Percentiles rank a stretch among this genome's conserved stretches.
Evolutionary conservation across 2,888 invertebrate species (phyloP).

Genomic region (Amorpha juglandis): DNA sequence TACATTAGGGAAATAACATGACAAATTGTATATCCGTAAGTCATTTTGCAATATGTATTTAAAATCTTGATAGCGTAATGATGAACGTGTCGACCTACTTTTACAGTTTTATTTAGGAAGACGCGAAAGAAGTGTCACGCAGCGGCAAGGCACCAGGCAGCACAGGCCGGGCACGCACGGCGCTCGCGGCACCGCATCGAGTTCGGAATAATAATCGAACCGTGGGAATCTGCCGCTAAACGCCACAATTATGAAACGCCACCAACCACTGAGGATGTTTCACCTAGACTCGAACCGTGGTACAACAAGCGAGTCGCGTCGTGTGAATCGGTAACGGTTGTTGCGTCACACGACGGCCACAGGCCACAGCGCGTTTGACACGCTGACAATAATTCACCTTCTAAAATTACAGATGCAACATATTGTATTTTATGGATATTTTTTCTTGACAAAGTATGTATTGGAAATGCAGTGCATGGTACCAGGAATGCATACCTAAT

Average conservation of each 20-base stretch:
- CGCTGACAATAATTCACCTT: conserved; percentile 58
- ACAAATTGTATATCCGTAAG: not conserved
- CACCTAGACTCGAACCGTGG: conserved; percentile 52
- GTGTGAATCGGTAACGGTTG: conserved; percentile 69
- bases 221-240: conserved; percentile 74
- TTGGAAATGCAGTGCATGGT: conserved; percentile 34
- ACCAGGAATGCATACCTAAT: conserved; percentile 41
- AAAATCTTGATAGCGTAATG: not conserved
- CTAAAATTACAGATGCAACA: conserved; percentile 49
- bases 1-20: not conserved
- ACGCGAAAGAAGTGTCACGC: conserved; percentile 46
- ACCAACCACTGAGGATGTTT: conserved; percentile 57
- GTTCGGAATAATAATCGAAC: conserved; percentile 74
- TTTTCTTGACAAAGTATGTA: conserved; percentile 43
- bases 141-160: conserved; percentile 48
- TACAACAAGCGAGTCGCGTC: conserved; percentile 56
- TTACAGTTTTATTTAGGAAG: not conserved
- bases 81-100: not conserved
- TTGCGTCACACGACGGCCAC: conserved; percentile 57
- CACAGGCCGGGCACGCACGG: conserved; percentile 62
- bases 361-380: conserved; percentile 38
- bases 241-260: conserved; percentile 69
- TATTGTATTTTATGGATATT: conserved; percentile 46
- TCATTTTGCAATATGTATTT: not conserved
- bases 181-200: conserved; percentile 54